These are phyloP conservation scores for Mythimna lalbum DNA, from an alignment of 2,888 invertebrate genomes.

Conservation along the genomic window DNA sequence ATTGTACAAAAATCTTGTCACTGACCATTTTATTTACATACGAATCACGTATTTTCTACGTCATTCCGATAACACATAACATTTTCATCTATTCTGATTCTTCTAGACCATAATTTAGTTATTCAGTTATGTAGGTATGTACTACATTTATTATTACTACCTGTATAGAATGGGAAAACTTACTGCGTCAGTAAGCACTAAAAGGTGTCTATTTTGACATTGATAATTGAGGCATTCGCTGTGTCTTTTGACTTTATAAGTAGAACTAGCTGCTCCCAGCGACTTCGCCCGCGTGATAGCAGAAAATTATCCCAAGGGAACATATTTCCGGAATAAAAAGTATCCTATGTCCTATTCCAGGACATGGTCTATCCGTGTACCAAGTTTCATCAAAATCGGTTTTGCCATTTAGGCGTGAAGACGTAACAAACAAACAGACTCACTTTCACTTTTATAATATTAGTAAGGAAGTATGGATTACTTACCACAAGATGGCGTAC, in stretches of 20 bases:
- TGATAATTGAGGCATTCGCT: not conserved
- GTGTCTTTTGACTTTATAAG: not conserved
- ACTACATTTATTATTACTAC: conserved; percentile 1
- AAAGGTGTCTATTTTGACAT: conserved; percentile 2
- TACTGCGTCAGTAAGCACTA: conserved; percentile 16
- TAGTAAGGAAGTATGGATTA: too few species aligned
- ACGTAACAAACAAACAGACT: too few species aligned
- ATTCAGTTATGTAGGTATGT: not conserved
- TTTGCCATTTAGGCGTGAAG: too few species aligned
- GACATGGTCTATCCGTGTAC: too few species aligned
- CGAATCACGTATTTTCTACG: not conserved
- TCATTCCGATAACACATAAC: not conserved
- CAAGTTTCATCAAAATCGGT: too few species aligned
- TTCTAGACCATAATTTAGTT: not conserved
- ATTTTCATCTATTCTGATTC: not conserved
- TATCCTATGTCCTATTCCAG: too few species aligned
- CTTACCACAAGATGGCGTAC: not conserved
- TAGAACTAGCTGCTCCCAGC: too few species aligned
- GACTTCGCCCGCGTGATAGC: too few species aligned
- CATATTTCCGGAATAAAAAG: too few species aligned
- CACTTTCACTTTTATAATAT: too few species aligned
- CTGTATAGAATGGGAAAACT: conserved; percentile 5
- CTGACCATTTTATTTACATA: too few species aligned
- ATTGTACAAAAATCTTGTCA: not conserved
- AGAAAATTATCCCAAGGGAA: too few species aligned